These are phyloP conservation scores for Habrosyne pyritoides DNA, from an alignment of 2,888 invertebrate species.

Conservation along the genomic window DNA sequence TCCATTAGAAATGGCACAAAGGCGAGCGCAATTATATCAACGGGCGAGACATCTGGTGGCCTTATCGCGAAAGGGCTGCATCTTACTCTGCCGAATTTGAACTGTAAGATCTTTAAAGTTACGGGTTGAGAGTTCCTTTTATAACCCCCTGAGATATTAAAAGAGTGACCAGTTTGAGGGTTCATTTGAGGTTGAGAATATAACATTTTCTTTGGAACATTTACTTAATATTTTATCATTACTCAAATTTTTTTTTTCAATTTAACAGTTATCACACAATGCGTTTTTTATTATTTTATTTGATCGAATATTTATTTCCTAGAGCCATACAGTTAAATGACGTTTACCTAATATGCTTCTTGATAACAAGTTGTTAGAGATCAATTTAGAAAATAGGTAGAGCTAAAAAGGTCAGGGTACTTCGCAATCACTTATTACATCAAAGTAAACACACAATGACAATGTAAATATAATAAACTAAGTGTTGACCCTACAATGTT, in stretches of 20 bases:
- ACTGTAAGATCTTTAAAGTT: slow-evolving; percentile 31
- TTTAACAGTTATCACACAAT: no score
- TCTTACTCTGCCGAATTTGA: slow-evolving; percentile 54
- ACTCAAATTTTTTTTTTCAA: no score
- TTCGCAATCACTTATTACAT: slow-evolving; percentile 29
- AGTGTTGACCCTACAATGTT: slow-evolving; percentile 29
- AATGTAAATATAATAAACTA: slow-evolving; percentile 26
- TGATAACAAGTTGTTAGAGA: no score
- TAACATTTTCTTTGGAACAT: slow-evolving; percentile 16
- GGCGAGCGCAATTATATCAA: slow-evolving; percentile 74
- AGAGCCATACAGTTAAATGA: no score
- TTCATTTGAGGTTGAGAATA: slow-evolving; percentile 11
- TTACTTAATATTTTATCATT: no score
- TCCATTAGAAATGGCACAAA: slow-evolving; percentile 78
- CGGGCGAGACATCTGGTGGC: slow-evolving; percentile 72
- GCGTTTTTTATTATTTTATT: no score
- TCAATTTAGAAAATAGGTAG: not conserved
- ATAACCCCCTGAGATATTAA: slow-evolving; percentile 4
- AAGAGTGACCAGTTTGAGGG: slow-evolving; percentile 8
- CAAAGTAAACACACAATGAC: slow-evolving; percentile 24
- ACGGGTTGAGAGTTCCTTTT: slow-evolving; percentile 21
- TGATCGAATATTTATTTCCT: no score
- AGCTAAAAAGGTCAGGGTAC: not conserved
- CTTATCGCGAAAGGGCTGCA: slow-evolving; percentile 78
- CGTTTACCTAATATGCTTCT: no score